Conservation (phyloP, 2,888 invertebrate genomes). For the Pristionchus exspectatus region DNA sequence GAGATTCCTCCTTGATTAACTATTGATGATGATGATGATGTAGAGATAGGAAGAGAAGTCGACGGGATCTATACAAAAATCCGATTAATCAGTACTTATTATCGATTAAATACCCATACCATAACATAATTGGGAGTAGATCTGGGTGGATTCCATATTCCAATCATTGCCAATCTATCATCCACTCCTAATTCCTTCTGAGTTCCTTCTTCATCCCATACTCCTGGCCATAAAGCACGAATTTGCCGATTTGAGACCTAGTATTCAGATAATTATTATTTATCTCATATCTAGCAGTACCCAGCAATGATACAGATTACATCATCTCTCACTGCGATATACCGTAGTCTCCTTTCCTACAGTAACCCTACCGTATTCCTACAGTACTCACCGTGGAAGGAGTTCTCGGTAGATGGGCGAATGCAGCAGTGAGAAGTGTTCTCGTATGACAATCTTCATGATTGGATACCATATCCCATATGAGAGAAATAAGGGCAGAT, state of each 20-base stretch:
- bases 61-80: background rate
- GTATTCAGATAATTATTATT: background rate
- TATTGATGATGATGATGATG: background rate
- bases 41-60: background rate
- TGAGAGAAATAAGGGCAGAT: constrained; percentile 61
- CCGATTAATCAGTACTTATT: background rate
- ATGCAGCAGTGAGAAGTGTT: constrained; percentile 62
- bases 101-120: background rate
- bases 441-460: constrained; percentile 67
- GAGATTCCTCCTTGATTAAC: background rate
- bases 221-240: constrained; percentile 44
- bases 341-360: background rate
- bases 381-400: background rate
- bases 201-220: constrained; percentile 48
- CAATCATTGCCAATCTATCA: constrained; percentile 1
- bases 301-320: background rate
- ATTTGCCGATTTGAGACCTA: constrained; percentile 45
- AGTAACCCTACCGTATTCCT: background rate
- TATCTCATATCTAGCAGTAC: background rate
- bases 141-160: constrained; percentile 41
- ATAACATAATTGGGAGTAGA: background rate
- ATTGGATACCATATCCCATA: constrained; percentile 68
- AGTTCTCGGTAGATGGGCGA: constrained; percentile 63
- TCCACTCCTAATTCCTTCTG: constrained; percentile 15
- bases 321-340: background rate